Conservation (phyloP, 2,797 vertebrate genomes). For the Periparus ater region DNA sequence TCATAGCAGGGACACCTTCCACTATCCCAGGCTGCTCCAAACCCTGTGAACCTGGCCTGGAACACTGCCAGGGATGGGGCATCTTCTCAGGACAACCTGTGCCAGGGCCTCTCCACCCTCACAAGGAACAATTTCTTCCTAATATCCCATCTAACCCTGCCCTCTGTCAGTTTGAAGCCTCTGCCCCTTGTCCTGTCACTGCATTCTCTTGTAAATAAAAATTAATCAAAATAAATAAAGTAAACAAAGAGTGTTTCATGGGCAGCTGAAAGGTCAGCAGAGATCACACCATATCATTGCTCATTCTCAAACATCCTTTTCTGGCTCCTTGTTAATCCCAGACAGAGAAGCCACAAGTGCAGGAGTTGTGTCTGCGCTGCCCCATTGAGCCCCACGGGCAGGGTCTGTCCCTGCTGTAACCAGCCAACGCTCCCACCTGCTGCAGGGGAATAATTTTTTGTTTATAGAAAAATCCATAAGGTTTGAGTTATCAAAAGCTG, state of each 20-base stretch:
- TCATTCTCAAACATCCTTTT: not conserved
- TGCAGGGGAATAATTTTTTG: constrained; percentile 83
- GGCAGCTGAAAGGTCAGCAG: not conserved
- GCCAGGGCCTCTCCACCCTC: not conserved
- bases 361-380: not conserved
- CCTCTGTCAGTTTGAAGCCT: not conserved
- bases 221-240: not conserved
- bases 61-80: not conserved
- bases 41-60: rapidly evolving
- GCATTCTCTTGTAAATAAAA: not conserved
- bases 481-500: constrained; percentile 89
- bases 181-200: not conserved
- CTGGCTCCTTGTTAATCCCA: not conserved
- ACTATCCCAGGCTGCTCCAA: not conserved
- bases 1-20: not conserved
- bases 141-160: not conserved
- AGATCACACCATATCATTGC: rapidly evolving
- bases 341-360: not conserved
- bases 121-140: not conserved
- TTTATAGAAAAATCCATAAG: constrained; percentile 95
- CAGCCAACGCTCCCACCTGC: constrained; percentile 63
- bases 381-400: not conserved
- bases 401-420: constrained; percentile 63
- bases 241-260: not conserved
- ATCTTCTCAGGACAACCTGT: not conserved